Base-by-base conservation (phyloP, 2,888 invertebrate species). In the Tryphoninae sp. region DNA sequence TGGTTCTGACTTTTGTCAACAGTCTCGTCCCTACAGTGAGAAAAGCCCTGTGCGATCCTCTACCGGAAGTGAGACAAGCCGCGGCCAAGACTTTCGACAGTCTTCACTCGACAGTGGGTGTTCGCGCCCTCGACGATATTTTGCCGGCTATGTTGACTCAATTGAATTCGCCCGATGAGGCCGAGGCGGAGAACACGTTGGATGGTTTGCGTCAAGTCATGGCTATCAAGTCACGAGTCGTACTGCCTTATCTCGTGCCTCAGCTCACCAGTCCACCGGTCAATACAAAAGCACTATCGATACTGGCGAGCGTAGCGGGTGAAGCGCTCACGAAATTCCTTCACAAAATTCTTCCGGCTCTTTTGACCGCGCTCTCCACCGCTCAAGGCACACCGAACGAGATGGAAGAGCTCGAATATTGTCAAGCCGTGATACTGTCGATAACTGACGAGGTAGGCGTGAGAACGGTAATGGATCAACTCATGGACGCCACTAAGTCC, bases 31-130 rank as follows among this genome's bases (percentile, higher is more conserved):
- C 99, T 2, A 99, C 98, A 0, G 98, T 99, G n/a, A 95, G 97
- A 84, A 96, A 96, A 91, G 99, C 99, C 2, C 93, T 99, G 73
- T 97, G 97, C 90, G 99, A 99, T 94, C 97, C 97, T 3, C 92
- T 98, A 86, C 96, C 97, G 0, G 98, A 98, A 92, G 99, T 97
- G 68, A 94, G 99, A 68, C 94, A 96, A 92, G 98, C 99, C 4
- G 99, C 99, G 0, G 99, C 99, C 9, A 96, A 97, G 90, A 98
- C 99, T 0, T 99, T 99, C 93, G 98, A 99, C 92, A 96, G 97
- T 87, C 94, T 99, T 85, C 98, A 99, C 93, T 95, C 96, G 75
- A 98, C 97, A 83, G 98, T 98, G 83, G 99, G 98, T 74, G 95
- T 96, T 83, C 95, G 97, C 90, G 98, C 99, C 64, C 93, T 99